phyloP scores from a whole-genome alignment of 2,113 vertebrate genomes.

The Accipiter cooperii region DNA sequence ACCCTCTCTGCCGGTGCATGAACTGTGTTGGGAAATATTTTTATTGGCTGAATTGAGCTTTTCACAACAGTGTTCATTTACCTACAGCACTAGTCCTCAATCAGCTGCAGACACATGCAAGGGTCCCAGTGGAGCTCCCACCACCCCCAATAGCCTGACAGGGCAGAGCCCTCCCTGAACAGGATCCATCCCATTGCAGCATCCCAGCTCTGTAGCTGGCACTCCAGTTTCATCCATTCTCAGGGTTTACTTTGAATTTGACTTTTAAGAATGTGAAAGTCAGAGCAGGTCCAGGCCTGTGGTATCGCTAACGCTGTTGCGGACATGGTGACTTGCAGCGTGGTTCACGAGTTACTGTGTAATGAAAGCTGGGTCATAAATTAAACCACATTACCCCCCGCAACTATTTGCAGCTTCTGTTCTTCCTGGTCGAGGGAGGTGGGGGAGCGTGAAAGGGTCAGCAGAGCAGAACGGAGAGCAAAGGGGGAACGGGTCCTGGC shows the following conservation, averaged over 20 bases:
- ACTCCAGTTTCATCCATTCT: background rate
- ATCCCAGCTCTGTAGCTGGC: background rate
- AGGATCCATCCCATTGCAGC: background rate
- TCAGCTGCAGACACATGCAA: background rate
- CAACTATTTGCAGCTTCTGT: background rate
- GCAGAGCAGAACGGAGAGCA: background rate
- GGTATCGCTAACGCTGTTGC: background rate
- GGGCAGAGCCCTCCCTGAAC: background rate
- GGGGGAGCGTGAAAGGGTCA: background rate
- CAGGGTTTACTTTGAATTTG: background rate
- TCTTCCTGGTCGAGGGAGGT: background rate
- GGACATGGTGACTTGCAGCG: background rate
- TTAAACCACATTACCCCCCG: slow-evolving; percentile 45
- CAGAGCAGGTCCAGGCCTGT: background rate
- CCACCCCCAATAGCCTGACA: accelerated
- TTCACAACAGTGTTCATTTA: background rate
- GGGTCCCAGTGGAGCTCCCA: accelerated
- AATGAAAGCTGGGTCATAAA: slow-evolving; percentile 45
- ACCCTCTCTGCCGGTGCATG: background rate
- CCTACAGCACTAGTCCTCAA: background rate
- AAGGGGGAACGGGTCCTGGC: background rate
- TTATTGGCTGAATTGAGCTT: background rate
- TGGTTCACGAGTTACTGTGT: slow-evolving; percentile 40
- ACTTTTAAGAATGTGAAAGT: background rate
- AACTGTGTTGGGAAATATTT: background rate